Percentiles rank a stretch among this genome's conserved stretches.
phyloP scores from a whole-genome alignment of 2,888 invertebrate genomes.

The Dryocosmus kuriphilus region DNA sequence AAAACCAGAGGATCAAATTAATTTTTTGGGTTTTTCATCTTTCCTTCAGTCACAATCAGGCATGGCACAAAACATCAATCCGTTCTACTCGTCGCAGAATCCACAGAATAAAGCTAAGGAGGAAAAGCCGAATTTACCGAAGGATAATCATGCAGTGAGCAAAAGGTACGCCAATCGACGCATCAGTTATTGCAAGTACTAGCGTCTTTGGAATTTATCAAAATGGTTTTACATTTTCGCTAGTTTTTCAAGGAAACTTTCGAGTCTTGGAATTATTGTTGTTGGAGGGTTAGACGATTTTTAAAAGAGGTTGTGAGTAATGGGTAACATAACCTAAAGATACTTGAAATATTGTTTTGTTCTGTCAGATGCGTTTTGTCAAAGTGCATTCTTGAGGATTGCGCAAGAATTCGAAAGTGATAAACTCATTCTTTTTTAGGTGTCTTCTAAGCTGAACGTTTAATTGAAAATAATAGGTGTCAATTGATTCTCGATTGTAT shows the following conservation, averaged over 20 bases:
- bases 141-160: constrained; percentile 93
- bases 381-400: background rate
- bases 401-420: background rate
- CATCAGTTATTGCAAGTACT: background rate
- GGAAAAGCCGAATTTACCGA: constrained; percentile 84
- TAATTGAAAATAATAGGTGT: background rate
- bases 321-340: constrained; percentile 47
- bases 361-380: background rate
- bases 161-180: constrained; percentile 84
- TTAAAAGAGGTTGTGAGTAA: background rate
- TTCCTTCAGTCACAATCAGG: constrained; percentile 4
- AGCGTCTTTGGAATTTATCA: background rate
- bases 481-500: background rate
- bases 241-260: background rate
- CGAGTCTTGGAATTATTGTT: background rate
- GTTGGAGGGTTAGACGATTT: constrained; percentile 30
- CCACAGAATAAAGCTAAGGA: constrained; percentile 88
- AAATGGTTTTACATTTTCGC: background rate
- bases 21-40: constrained; percentile 9
- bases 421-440: background rate
- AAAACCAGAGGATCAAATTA: constrained; percentile 20
- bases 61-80: constrained; percentile 95
- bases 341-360: constrained; percentile 13
- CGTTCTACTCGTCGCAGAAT: constrained; percentile 86
- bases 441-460: background rate